A percentile compares a stretch with the other conserved stretches of the same genome.
These are phyloP conservation scores for Diabrotica balteata DNA, from an alignment of 2,888 invertebrate genomes.

Conservation along the genomic window DNA sequence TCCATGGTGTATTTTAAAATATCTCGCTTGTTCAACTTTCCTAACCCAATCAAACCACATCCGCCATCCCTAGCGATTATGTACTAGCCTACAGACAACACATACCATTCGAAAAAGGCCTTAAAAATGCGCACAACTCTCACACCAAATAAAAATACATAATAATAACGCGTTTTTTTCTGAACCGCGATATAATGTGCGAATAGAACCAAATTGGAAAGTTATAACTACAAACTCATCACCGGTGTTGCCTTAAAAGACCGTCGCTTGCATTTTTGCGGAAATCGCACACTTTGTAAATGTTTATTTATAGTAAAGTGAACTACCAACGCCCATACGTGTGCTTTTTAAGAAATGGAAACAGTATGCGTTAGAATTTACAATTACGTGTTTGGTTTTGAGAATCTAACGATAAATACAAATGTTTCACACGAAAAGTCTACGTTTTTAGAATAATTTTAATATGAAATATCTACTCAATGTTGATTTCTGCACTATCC, in stretches of 20 bases:
- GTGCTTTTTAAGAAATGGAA: too few relatives aligned
- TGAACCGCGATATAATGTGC: slow-evolving; percentile 5
- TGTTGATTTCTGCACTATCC: too few relatives aligned
- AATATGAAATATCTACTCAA: too few relatives aligned
- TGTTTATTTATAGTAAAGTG: not conserved
- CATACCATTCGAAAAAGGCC: slow-evolving; percentile 11
- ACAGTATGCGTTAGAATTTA: too few relatives aligned
- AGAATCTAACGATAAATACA: too few relatives aligned
- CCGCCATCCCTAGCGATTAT: slow-evolving; percentile 20
- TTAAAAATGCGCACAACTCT: slow-evolving; percentile 17
- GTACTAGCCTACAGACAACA: slow-evolving; percentile 7
- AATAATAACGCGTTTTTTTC: slow-evolving; percentile 17
- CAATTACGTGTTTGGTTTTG: too few relatives aligned
- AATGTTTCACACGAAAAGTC: too few relatives aligned
- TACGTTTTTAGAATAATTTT: too few relatives aligned
- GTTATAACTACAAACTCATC: not conserved
- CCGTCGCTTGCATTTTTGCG: not conserved
- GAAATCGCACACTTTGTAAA: not conserved
- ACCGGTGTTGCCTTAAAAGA: slow-evolving; percentile 1
- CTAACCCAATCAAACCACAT: slow-evolving; percentile 7
- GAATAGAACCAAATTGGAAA: slow-evolving; percentile 8
- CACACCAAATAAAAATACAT: slow-evolving; percentile 24
- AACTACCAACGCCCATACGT: too few relatives aligned
- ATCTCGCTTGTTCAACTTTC: not conserved
- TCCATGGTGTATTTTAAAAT: too few relatives aligned